phyloP scores from a whole-genome alignment of 53 echinoderm and acorn worm genomes.

The Echinometra lucunter region DNA sequence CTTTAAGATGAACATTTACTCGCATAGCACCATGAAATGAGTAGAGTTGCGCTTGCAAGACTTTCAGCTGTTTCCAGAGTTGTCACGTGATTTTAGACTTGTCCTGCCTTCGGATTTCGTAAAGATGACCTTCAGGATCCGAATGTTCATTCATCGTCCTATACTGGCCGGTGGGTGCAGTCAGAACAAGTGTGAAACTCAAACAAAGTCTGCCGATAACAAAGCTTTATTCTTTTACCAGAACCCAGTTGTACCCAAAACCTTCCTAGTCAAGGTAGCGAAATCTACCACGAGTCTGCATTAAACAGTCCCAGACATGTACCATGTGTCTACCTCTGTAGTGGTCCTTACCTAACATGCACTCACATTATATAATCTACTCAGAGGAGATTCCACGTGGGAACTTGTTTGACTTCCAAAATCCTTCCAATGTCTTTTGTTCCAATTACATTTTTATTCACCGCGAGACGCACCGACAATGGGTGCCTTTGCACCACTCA shows the following conservation, averaged over 20 bases:
- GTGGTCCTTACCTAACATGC: background rate
- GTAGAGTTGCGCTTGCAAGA: background rate
- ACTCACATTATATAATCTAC: conserved; percentile 5
- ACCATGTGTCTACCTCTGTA: background rate
- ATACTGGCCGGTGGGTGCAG: conserved; percentile 6
- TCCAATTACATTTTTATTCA: conserved; percentile 64
- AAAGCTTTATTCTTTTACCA: background rate
- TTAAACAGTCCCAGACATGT: background rate
- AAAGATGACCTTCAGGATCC: background rate
- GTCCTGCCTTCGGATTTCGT: background rate
- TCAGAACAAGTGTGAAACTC: conserved; percentile 57
- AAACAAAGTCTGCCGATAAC: conserved; percentile 49
- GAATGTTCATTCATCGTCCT: conserved; percentile 17
- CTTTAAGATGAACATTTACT: background rate
- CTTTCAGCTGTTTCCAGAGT: background rate
- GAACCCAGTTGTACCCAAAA: background rate
- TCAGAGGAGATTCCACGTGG: conserved; percentile 52
- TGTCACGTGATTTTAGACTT: background rate
- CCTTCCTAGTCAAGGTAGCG: background rate
- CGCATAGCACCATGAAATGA: background rate
- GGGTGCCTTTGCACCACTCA: background rate
- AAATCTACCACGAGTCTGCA: background rate
- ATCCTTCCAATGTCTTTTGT: conserved; percentile 57
- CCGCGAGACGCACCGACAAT: conserved; percentile 39
- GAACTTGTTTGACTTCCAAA: conserved; percentile 53